Evolutionary conservation across 2,888 invertebrate species (phyloP), one percentile per base, ranked within the genome.

Genomic region (Calliscelio sp.): DNA sequence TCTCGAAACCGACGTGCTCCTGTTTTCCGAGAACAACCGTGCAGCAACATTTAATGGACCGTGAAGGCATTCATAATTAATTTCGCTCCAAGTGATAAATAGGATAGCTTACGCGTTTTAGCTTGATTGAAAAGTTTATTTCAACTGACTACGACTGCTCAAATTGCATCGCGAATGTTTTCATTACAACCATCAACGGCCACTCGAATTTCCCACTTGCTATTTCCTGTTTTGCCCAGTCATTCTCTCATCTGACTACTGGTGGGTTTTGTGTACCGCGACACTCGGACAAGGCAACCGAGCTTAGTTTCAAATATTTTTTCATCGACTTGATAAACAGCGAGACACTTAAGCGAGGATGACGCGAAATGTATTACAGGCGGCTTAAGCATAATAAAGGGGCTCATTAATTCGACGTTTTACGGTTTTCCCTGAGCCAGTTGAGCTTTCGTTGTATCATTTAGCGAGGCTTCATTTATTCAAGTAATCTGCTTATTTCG

Each of bases 41-140:
- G 57, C 41, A n/a, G n/a, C n/a, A 59, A 68, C 51, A 59, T 61
- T 61, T 81, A 85, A 83, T 81, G 83, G 71, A 78, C 77, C 70
- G 71, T 74, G 74, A 85, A 85, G 63, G 70, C 59, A 71, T 68
- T 75, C 59, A 66, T 59, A 66, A 80, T 80, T 80, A 80, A 73
- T 80, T 80, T 80, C 66, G 16, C 59, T 66, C 57, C 73, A 61
- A 53, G 57, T 73, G 66, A 73, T 74, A 66, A 73, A 74, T 74
- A 73, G 51, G 41, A 57, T 57, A 46, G 65, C 49, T 74, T 35
- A 65, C 66, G 41, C 57, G 53, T 74, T 81, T 81, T 66, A 81
- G 51, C 66, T 68, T 81, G 80, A 81, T 74, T 68, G 80, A 73
- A 74, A 66, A 74, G 51, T 74, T 73, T 73, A 65, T 73, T 79